These are phyloP conservation scores for Chromobotia macracanthus DNA, from an alignment of 2,797 vertebrate species.

Conservation along the genomic window DNA sequence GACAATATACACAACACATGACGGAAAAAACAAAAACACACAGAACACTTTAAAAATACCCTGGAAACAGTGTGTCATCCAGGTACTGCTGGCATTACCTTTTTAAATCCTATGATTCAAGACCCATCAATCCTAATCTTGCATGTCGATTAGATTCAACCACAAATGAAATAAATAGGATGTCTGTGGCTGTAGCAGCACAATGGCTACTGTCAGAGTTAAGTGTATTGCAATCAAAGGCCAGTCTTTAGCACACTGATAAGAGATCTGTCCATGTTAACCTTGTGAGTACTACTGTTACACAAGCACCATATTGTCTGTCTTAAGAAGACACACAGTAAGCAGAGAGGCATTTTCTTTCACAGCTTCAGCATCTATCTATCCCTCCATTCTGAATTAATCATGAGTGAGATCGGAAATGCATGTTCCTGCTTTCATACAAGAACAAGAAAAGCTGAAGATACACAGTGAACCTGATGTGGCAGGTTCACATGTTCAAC, in stretches of 20 bases:
- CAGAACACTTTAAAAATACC: too few relatives aligned
- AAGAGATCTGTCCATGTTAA: constrained; percentile 46
- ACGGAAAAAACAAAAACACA: too few relatives aligned
- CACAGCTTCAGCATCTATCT: constrained; percentile 26
- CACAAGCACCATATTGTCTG: constrained; percentile 29
- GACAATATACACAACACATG: too few relatives aligned
- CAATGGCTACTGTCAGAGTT: constrained; percentile 22
- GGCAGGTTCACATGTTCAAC: neutral
- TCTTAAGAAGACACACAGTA: constrained; percentile 29
- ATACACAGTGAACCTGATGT: neutral
- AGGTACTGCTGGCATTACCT: too few relatives aligned
- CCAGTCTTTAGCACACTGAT: constrained; percentile 37
- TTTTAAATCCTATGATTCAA: neutral
- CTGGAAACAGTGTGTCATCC: too few relatives aligned
- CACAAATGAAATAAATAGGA: too few relatives aligned
- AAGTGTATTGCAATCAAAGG: constrained; percentile 41
- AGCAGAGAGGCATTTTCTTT: constrained; percentile 49
- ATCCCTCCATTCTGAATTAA: constrained; percentile 71
- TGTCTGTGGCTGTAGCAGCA: neutral
- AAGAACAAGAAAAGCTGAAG: constrained; percentile 9
- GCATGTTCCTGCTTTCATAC: constrained; percentile 67
- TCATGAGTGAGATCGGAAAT: constrained; percentile 71
- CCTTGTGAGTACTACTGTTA: constrained; percentile 49
- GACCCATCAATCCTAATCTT: neutral
- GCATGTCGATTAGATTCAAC: neutral